Evolutionary conservation across 2,797 vertebrate genomes (phyloP).

Genomic region (Aphelocoma californica): DNA sequence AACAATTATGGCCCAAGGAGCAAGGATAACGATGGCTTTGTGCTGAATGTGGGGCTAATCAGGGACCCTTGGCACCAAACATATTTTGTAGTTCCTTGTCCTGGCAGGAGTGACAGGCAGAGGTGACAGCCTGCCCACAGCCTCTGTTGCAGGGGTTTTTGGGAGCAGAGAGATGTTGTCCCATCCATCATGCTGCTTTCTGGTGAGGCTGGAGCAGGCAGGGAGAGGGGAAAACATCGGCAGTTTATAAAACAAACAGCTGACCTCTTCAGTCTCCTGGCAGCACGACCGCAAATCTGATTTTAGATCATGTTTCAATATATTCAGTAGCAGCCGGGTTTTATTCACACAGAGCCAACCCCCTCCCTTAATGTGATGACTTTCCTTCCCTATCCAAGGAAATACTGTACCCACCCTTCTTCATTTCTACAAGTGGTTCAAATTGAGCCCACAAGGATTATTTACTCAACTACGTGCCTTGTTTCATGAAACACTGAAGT

Average conservation of each 20-base stretch:
- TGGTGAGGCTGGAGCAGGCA: neutral
- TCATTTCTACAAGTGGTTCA: neutral
- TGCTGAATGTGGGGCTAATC: neutral
- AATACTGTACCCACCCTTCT: neutral
- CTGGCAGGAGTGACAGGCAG: neutral
- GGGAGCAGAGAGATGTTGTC: neutral
- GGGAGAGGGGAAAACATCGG: neutral
- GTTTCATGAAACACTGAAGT: neutral
- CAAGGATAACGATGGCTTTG: neutral
- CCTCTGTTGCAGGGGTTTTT: neutral
- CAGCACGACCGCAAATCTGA: neutral
- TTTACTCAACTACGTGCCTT: neutral
- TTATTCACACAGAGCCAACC: neutral
- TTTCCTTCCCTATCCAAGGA: neutral
- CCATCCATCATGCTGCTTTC: neutral
- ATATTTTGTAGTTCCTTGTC: neutral
- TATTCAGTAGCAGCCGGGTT: neutral
- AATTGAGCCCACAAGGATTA: neutral
- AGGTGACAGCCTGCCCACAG: neutral
- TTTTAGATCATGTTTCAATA: constrained; percentile 1
- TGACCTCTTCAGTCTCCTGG: neutral
- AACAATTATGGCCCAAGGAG: neutral
- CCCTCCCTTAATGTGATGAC: neutral
- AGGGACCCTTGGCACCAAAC: neutral
- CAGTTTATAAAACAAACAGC: neutral